A percentile compares a stretch with the other conserved stretches of the same genome.
These are phyloP conservation scores for Syrphus vitripennis DNA, from an alignment of 2,888 invertebrate genomes.

Conservation along the genomic window DNA sequence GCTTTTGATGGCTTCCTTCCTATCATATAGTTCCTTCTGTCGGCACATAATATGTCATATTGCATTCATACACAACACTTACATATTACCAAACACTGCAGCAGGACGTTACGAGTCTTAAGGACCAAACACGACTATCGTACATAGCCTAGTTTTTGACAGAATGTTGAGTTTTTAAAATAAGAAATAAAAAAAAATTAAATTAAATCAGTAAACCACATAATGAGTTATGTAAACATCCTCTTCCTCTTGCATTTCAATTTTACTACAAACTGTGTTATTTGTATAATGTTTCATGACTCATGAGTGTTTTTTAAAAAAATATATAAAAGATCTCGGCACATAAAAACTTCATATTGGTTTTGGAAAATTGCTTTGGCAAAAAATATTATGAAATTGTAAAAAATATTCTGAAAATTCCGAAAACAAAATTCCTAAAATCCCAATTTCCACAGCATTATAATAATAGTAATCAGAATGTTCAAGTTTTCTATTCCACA, in stretches of 20 bases:
- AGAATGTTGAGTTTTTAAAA: not conserved
- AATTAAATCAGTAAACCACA: conserved; percentile 17
- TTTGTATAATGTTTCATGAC: no score
- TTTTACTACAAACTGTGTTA: not conserved
- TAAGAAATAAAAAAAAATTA: not conserved
- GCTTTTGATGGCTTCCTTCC: conserved; percentile 55
- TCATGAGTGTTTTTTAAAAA: no score
- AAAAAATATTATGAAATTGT: no score
- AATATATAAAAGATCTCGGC: no score
- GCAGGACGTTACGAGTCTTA: not conserved
- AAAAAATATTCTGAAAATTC: no score
- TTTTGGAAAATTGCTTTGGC: no score
- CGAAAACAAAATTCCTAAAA: no score
- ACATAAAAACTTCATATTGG: no score
- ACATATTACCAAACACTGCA: conserved; percentile 8
- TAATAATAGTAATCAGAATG: no score
- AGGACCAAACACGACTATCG: not conserved
- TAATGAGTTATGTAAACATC: conserved; percentile 15
- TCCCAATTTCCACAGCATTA: no score
- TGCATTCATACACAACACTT: conserved; percentile 26
- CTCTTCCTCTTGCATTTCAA: not conserved
- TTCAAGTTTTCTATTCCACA: no score
- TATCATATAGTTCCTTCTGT: conserved; percentile 15
- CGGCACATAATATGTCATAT: conserved; percentile 46
- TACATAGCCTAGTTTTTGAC: not conserved